These are phyloP conservation scores for Abramis brama DNA, from an alignment of 2,113 vertebrate species.

Conservation along the genomic window DNA sequence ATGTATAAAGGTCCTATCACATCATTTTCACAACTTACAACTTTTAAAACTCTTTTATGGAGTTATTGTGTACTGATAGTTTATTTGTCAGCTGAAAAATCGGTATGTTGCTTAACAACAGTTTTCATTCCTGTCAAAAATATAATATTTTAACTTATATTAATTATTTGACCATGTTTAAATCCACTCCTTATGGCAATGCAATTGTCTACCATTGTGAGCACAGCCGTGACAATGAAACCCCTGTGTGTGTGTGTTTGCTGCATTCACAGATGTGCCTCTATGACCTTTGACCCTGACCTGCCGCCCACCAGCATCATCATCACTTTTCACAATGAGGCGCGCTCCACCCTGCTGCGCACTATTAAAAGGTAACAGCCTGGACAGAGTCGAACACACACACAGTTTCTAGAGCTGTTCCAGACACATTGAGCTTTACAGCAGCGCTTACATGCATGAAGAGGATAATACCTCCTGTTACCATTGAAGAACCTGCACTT, in stretches of 20 bases:
- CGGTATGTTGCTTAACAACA: too few species aligned
- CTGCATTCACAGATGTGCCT: constrained; percentile 81
- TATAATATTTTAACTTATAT: too few species aligned
- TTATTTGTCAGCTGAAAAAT: too few species aligned
- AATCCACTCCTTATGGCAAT: background rate
- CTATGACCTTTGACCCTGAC: constrained; percentile 83
- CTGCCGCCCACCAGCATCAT: constrained; percentile 90
- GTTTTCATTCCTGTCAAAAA: too few species aligned
- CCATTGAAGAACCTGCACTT: background rate
- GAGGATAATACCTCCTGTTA: background rate
- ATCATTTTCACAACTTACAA: too few species aligned
- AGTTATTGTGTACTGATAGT: too few species aligned
- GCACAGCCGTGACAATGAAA: background rate
- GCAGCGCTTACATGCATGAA: background rate
- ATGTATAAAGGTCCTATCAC: too few species aligned
- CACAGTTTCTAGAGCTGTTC: background rate
- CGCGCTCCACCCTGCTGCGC: constrained; percentile 92
- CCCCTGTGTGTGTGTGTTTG: background rate
- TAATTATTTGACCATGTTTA: background rate
- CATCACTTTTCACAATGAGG: constrained; percentile 98
- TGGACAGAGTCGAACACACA: background rate
- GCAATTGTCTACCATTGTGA: background rate
- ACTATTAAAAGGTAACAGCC: constrained; percentile 88
- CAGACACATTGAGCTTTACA: background rate
- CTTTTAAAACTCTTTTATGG: too few species aligned